Evolutionary conservation across 2,797 vertebrate genomes (phyloP).

Genomic region (Tragelaphus oryx): DNA sequence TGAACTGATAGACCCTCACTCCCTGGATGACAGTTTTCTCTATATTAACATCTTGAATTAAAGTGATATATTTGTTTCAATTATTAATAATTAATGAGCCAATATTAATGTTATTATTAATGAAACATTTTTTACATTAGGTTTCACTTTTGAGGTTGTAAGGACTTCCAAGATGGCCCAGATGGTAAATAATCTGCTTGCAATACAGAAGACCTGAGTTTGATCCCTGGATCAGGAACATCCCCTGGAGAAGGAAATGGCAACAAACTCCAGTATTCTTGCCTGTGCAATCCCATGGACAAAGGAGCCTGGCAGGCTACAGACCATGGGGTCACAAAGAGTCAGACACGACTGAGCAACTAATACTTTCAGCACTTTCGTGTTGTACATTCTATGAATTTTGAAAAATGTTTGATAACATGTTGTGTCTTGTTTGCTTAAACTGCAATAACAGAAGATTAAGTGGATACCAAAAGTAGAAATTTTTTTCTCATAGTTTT

Average conservation of each 20-base stretch:
- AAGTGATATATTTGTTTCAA: not conserved
- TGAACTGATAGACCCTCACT: not conserved
- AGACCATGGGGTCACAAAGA: not conserved
- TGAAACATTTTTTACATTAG: not conserved
- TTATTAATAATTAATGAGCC: not conserved
- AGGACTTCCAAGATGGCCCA: not conserved
- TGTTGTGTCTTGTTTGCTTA: not conserved
- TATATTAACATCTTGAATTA: not conserved
- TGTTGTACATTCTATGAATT: not conserved
- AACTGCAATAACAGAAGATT: not conserved
- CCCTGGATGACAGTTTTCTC: accelerated
- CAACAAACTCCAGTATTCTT: not conserved
- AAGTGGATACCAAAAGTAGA: not conserved
- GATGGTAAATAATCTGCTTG: not conserved
- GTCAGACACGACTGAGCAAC: not conserved
- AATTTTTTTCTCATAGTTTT: not conserved
- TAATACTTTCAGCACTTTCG: not conserved
- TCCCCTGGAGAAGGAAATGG: not conserved
- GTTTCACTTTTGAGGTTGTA: not conserved
- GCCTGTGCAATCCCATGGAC: not conserved
- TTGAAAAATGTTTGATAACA: not conserved
- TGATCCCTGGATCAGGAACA: not conserved
- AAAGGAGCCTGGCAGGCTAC: not conserved
- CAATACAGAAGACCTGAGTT: not conserved
- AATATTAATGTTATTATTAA: not conserved